Base-by-base conservation (phyloP, 2,113 vertebrate species). In the Eulemur macaco region DNA sequence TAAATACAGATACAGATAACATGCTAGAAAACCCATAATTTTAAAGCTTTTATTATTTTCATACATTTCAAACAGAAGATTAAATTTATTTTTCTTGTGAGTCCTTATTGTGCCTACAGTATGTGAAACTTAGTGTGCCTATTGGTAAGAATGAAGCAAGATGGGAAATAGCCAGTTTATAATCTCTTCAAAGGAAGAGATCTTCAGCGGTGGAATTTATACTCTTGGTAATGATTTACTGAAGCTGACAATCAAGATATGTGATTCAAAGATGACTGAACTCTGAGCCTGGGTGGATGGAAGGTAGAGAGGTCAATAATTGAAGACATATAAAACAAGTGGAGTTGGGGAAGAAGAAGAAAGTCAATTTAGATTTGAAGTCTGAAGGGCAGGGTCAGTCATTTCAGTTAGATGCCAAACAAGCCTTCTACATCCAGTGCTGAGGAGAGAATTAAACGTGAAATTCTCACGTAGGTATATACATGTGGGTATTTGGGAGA, bases 41-140 rank as follows among this genome's bases (percentile, higher is more conserved):
- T 76, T 39, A 78, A 93, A 34, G 34, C 23, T 80, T 78, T 76
- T 68, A 69, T 58, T 74, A 25, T 95, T 42, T 87, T 20, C 83
- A 11, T 69, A 34, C 14, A 60, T 89, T 85, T 71, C 31, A 86
- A 85, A 54, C 6, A 34, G 34, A 54, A 29, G 37, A 54, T 68
- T 81, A 89, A 45, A 60, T 88, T 91, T 0, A 52, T 88, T 93
- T 91, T 97, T 20, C 54, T 92, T 68, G 56, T 73, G 71, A 87
- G 5, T 58, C 66, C 11, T 31, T 69, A 12, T 10, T n/a, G 37
- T 86, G 74, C 7, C 14, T 17, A 66, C 15, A 45, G 3, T 29
- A 47, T 45, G 12, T 84, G 90, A 74, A 89, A 18, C 18, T 58
- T 58, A 23, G 10, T 54, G 25, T 93, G 52, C 29, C 42, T 80